A percentile compares a stretch with the other conserved stretches of the same genome.
These are phyloP conservation scores for Lasioglossum figueresi DNA, from an alignment of 2,888 invertebrate genomes.

Conservation along the genomic window DNA sequence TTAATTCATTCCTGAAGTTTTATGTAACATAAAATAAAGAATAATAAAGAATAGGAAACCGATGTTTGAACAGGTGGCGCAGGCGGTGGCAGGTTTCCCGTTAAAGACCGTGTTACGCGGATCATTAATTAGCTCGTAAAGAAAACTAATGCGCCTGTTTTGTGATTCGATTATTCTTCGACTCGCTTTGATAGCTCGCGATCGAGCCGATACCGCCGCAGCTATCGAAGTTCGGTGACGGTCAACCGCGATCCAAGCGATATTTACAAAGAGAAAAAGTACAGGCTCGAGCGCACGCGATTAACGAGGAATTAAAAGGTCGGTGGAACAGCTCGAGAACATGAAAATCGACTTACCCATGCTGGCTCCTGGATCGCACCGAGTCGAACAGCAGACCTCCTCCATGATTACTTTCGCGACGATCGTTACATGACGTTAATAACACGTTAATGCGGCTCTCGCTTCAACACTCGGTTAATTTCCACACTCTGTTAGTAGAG, in stretches of 20 bases:
- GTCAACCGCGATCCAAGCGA: not conserved
- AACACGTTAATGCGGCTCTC: slow-evolving; percentile 64
- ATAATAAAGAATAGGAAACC: not conserved
- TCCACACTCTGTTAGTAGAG: slow-evolving; percentile 64
- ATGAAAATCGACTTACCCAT: slow-evolving; percentile 55
- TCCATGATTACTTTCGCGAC: slow-evolving; percentile 54
- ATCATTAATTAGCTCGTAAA: not conserved
- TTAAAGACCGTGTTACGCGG: not conserved
- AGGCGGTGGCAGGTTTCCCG: not conserved
- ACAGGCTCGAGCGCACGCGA: not conserved
- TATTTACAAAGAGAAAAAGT: not conserved
- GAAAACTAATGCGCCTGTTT: not conserved
- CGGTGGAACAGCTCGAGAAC: not conserved
- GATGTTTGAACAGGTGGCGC: not conserved
- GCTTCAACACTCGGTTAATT: slow-evolving; percentile 62
- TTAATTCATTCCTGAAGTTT: not conserved
- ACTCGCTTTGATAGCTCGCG: not conserved
- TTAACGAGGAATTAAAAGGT: not conserved
- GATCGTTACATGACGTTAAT: slow-evolving; percentile 69
- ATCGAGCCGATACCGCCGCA: not conserved
- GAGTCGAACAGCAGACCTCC: slow-evolving; percentile 19
- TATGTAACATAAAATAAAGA: not conserved
- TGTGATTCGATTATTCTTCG: not conserved
- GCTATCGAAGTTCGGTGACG: not conserved
- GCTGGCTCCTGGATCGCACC: slow-evolving; percentile 35